Percentiles rank a stretch among this genome's conserved stretches.
Conservation (phyloP, 2,113 vertebrate genomes). For the Chaetodon trifascialis region DNA sequence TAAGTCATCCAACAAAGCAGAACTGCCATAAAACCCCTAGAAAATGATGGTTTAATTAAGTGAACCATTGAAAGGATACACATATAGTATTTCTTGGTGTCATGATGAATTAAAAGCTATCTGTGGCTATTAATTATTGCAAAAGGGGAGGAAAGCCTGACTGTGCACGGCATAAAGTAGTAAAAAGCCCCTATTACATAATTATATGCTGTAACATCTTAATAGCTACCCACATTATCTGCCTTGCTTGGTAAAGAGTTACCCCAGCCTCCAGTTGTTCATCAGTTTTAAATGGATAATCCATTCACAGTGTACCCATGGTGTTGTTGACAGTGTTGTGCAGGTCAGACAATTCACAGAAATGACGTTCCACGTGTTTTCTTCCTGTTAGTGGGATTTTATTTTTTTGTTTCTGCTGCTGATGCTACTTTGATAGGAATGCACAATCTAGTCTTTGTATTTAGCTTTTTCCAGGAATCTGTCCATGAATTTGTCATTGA, state of each 20-base stretch:
- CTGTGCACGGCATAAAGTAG: constrained; percentile 28
- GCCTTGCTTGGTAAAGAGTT: constrained; percentile 56
- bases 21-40: background rate
- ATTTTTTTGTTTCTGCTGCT: background rate
- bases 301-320: background rate
- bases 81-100: constrained; percentile 4
- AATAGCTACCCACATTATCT: constrained; percentile 56
- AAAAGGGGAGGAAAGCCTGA: constrained; percentile 19
- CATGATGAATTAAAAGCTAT: constrained; percentile 16
- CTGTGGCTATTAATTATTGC: constrained; percentile 37
- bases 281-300: constrained; percentile 41
- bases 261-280: constrained; percentile 13
- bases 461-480: background rate
- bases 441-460: background rate
- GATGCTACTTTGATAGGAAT: background rate
- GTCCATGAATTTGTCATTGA: background rate
- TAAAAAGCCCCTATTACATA: constrained; percentile 53
- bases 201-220: constrained; percentile 56
- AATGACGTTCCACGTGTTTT: background rate
- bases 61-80: background rate
- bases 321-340: background rate
- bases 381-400: background rate
- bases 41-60: constrained; percentile 13
- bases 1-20: constrained; percentile 17
- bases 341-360: background rate